phyloP scores from a whole-genome alignment of 2,113 vertebrate species.

The Chaetodon trifascialis region DNA sequence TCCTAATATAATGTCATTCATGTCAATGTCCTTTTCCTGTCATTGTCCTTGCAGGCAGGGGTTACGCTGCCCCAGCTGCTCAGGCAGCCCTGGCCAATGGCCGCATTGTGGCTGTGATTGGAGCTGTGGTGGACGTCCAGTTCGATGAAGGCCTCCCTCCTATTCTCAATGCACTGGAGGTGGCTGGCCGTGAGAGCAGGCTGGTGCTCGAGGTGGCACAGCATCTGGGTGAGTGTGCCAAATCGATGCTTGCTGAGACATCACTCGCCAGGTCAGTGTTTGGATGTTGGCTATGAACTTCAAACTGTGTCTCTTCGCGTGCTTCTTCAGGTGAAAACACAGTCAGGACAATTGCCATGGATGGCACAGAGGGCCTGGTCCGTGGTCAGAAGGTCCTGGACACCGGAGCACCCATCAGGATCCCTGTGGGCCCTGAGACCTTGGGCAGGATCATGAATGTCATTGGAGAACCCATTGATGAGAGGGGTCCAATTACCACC shows the following conservation, averaged over 20 bases:
- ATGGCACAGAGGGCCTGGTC: constrained; percentile 16
- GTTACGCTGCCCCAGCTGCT: constrained; percentile 87
- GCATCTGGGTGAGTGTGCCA: constrained; percentile 86
- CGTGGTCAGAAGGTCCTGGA: constrained; percentile 4
- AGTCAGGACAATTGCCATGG: constrained; percentile 6
- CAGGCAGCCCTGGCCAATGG: constrained; percentile 82
- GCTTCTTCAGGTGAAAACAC: neutral
- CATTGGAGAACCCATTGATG: constrained; percentile 18
- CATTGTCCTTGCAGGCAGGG: constrained; percentile 81
- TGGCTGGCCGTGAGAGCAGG: constrained; percentile 88
- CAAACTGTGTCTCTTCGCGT: neutral
- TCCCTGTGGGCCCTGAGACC: constrained; percentile 4
- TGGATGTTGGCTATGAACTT: neutral
- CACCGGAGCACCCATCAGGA: constrained; percentile 10
- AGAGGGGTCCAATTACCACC: constrained; percentile 15
- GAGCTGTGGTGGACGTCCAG: constrained; percentile 93
- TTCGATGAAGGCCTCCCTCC: constrained; percentile 92
- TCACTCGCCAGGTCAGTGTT: neutral
- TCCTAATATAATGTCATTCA: neutral
- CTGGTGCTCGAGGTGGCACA: constrained; percentile 94
- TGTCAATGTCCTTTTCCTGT: neutral
- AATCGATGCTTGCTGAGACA: neutral
- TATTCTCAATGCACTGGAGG: constrained; percentile 94
- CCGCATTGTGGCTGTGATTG: constrained; percentile 92
- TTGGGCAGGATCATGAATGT: constrained; percentile 23